phyloP scores from a whole-genome alignment of 2,797 vertebrate genomes.

The Pampus argenteus region DNA sequence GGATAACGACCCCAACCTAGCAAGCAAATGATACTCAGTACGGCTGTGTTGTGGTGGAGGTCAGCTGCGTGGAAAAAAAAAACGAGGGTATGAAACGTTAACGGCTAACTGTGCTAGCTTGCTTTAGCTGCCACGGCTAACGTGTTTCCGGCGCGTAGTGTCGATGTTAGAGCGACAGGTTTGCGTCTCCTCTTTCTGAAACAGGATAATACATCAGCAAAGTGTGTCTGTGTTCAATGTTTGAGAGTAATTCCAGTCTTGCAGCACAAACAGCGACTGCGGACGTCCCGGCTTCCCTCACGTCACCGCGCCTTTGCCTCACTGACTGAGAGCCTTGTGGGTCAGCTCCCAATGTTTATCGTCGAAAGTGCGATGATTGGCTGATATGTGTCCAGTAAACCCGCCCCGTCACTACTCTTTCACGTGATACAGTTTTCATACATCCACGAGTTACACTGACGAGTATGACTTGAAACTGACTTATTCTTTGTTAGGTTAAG shows the following conservation, averaged over 20 bases:
- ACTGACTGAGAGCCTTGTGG: background rate
- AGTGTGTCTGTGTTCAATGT: background rate
- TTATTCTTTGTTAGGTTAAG: no score
- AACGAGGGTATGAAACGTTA: constrained; percentile 47
- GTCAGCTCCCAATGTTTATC: constrained; percentile 74
- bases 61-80: constrained; percentile 66
- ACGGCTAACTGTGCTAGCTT: constrained; percentile 69
- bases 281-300: constrained; percentile 24
- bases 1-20: constrained; percentile 26
- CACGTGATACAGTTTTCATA: constrained; percentile 73
- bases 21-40: constrained; percentile 13
- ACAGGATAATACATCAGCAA: constrained; percentile 3
- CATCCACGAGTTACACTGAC: background rate
- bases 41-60: constrained; percentile 73
- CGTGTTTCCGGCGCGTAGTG: constrained; percentile 37
- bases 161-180: constrained; percentile 28
- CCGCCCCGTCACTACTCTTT: constrained; percentile 77
- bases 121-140: constrained; percentile 56
- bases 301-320: constrained; percentile 37
- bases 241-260: constrained; percentile 23
- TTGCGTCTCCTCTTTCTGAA: constrained; percentile 10
- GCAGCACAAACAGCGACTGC: background rate
- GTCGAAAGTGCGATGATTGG: constrained; percentile 82
- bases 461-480: no score
- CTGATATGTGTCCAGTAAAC: rapidly evolving